A percentile compares a stretch with the other conserved stretches of the same genome.
Evolutionary conservation across 2,113 vertebrate species (phyloP).

Genomic region (Tenebrosternarchus preto): DNA sequence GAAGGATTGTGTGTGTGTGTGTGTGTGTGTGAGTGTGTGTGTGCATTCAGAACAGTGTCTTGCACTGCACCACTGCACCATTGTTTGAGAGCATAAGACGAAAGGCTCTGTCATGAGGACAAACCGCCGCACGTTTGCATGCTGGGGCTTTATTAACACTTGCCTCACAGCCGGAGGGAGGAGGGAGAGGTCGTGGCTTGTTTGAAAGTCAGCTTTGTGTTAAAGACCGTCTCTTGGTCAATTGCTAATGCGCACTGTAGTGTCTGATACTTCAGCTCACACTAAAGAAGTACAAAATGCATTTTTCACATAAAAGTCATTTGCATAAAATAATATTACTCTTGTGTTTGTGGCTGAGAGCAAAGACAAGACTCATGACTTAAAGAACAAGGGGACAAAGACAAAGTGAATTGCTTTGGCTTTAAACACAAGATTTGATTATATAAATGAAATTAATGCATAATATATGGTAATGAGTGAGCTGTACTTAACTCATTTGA

Average conservation of each 20-base stretch:
- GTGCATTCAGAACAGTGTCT: neutral
- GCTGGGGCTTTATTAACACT: neutral
- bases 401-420: neutral
- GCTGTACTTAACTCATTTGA: neutral
- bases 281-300: slow-evolving; percentile 10
- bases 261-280: neutral
- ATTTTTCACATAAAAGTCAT: slow-evolving; percentile 41
- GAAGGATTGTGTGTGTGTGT: slow-evolving; percentile 54
- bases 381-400: slow-evolving; percentile 32
- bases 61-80: neutral
- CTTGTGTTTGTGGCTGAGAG: slow-evolving; percentile 71
- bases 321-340: slow-evolving; percentile 81
- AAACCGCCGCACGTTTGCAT: neutral
- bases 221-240: neutral
- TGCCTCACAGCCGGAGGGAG: neutral
- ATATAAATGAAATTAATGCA: too few relatives aligned
- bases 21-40: slow-evolving; percentile 57
- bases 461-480: too few relatives aligned
- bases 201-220: neutral
- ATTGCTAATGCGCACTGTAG: neutral
- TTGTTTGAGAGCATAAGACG: slow-evolving; percentile 38
- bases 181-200: neutral
- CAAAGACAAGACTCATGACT: slow-evolving; percentile 72
- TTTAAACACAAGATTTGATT: neutral
- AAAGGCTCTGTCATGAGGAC: neutral